Conservation (phyloP, 2,113 vertebrate genomes). For the Rhea americana region DNA sequence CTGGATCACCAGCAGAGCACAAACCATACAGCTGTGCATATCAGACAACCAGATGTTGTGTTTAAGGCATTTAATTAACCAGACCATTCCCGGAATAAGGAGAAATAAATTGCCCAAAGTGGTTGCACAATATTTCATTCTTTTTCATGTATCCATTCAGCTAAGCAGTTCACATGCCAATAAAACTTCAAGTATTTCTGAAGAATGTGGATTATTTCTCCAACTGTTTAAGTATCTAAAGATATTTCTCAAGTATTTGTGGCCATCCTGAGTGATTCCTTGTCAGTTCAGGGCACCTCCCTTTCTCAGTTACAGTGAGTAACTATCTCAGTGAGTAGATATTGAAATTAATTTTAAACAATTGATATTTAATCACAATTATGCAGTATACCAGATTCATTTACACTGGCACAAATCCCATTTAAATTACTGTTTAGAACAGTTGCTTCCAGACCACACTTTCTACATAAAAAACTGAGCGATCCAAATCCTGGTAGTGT, state of each 20-base stretch:
- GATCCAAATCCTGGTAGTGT: background rate
- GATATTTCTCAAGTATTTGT: constrained; percentile 31
- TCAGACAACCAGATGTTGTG: constrained; percentile 38
- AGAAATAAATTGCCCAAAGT: constrained; percentile 17
- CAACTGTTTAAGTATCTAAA: constrained; percentile 29
- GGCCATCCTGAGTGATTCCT: background rate
- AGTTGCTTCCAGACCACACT: background rate
- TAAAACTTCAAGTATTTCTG: constrained; percentile 24
- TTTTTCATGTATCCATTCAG: constrained; percentile 18
- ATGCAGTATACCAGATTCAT: background rate
- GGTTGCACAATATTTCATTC: constrained; percentile 33
- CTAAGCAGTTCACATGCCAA: constrained; percentile 16
- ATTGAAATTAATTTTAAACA: background rate
- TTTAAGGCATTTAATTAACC: constrained; percentile 55
- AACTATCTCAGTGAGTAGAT: background rate
- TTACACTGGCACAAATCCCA: background rate
- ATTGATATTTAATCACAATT: background rate
- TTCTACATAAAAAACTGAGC: background rate
- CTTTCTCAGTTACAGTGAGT: background rate
- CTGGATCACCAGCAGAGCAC: constrained; percentile 39
- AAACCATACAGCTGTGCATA: constrained; percentile 46
- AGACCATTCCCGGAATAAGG: constrained; percentile 34
- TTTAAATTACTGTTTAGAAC: background rate
- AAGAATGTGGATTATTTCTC: constrained; percentile 15
- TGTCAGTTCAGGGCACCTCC: background rate